Evolutionary conservation across 2,888 invertebrate species (phyloP).

Genomic region (Tinea pellionella): DNA sequence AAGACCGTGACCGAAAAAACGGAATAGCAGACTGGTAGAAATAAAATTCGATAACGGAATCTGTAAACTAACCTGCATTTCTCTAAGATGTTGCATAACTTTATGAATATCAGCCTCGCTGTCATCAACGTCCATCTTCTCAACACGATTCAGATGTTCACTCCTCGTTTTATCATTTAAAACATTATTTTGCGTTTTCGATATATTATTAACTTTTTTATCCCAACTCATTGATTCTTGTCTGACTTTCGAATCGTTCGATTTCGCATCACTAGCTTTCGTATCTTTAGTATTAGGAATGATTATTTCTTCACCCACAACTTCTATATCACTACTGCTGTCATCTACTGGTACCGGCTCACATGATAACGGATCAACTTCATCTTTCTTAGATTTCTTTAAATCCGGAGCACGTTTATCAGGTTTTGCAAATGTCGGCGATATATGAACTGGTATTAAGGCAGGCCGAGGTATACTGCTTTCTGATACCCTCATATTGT

Average conservation of each 20-base stretch:
- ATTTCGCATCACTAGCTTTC: constrained; percentile 6
- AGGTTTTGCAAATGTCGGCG: constrained; percentile 56
- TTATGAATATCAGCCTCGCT: constrained; percentile 44
- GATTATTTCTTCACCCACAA: constrained; percentile 39
- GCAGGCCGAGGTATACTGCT: constrained; percentile 53
- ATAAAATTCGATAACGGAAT: too few species aligned
- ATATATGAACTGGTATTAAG: constrained; percentile 47
- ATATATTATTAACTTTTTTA: constrained; percentile 14
- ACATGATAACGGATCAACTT: constrained; percentile 47
- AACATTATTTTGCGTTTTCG: background rate
- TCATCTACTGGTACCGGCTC: constrained; percentile 45
- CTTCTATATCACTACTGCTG: constrained; percentile 62
- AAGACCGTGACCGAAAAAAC: too few species aligned
- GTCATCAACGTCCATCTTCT: constrained; percentile 30
- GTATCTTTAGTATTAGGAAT: background rate
- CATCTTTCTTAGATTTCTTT: constrained; percentile 52
- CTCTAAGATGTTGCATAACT: constrained; percentile 48
- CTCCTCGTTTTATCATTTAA: constrained; percentile 23
- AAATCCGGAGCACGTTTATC: constrained; percentile 52
- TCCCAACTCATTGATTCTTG: constrained; percentile 26
- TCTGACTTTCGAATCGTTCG: constrained; percentile 17
- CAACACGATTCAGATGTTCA: constrained; percentile 16
- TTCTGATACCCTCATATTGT: constrained; percentile 44
- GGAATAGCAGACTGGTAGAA: too few species aligned
- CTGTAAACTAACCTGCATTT: constrained; percentile 54